Conservation (phyloP, 2,888 invertebrate genomes). For the Hetaerina titia region DNA sequence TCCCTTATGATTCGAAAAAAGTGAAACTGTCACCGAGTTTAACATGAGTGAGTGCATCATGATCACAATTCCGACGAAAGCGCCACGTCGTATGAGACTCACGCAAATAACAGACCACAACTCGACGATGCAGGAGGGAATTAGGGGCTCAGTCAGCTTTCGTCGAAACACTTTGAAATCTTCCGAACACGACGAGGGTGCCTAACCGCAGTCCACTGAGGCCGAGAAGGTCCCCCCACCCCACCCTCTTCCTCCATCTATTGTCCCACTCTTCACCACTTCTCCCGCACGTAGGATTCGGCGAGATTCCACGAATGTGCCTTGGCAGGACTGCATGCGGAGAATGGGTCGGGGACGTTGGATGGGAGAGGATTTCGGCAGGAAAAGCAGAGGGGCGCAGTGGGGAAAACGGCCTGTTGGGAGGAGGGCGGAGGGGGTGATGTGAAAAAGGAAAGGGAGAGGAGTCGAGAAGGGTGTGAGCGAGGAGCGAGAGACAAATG, state of each 20-base stretch:
- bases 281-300: not conserved
- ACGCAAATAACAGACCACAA: too few species aligned
- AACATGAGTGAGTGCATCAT: too few species aligned
- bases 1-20: too few species aligned
- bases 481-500: slow-evolving; percentile 38
- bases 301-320: not conserved
- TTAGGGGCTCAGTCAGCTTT: too few species aligned
- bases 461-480: not conserved
- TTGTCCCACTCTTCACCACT: not conserved
- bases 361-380: not conserved
- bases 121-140: not conserved
- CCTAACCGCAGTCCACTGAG: not conserved
- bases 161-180: too few species aligned
- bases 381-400: not conserved
- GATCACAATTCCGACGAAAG: too few species aligned
- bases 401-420: not conserved
- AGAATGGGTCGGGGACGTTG: not conserved
- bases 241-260: not conserved
- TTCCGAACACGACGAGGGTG: not conserved
- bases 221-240: not conserved
- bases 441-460: not conserved
- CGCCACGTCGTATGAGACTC: too few species aligned
- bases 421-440: not conserved
- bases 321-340: not conserved
- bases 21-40: too few species aligned